Evolutionary conservation across 1,140 invertebrate species (phyloP), one percentile per base, ranked within the genome.

Genomic region (Drosophila leontia): DNA sequence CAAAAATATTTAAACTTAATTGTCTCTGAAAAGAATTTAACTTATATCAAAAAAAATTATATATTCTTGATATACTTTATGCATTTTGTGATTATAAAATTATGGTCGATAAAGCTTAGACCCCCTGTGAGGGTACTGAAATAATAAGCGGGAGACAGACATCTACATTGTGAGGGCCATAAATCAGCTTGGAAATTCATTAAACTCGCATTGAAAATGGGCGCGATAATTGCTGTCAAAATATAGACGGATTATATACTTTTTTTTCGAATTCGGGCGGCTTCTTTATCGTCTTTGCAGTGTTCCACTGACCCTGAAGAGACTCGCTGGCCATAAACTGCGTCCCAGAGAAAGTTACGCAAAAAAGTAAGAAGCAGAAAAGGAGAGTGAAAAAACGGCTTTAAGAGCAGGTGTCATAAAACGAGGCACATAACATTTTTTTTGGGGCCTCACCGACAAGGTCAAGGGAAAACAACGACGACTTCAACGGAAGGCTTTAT

Each of bases 231-330:
- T 83, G 75, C 75, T 78, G 75, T 78, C 74, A 78, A 78, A 78
- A 78, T 78, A 69, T 35, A 44, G 47, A 41, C 37, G 39, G 57
- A 41, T 68, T 74, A 63, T 65, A 47, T 42, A 35, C 60, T 23
- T 37, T 58, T 41, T 67, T 51, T 64, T 44, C 63, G 59, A 65
- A 59, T 82, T 87, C 67, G 68, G 65, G 67, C 50, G 56, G 63
- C 56, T 53, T 59, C 39, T 71, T 53, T 45, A 29, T 47, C 44
- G 62, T 51, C 13, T 48, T 48, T 9, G 3, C 23, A 32, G 62
- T 62, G 84, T 72, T 77, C 61, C 80, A 88, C 81, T 86, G 83
- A 87, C 84, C 83, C 84, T 87, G 83, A 87, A 75, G 59, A 63
- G 37, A 8, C 47, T 45, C 15, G 48, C 29, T n/a, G 42, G 63